A percentile compares a stretch with the other conserved stretches of the same genome.
phyloP scores from a whole-genome alignment of 2,797 vertebrate species.

The Chrysolophus pictus region DNA sequence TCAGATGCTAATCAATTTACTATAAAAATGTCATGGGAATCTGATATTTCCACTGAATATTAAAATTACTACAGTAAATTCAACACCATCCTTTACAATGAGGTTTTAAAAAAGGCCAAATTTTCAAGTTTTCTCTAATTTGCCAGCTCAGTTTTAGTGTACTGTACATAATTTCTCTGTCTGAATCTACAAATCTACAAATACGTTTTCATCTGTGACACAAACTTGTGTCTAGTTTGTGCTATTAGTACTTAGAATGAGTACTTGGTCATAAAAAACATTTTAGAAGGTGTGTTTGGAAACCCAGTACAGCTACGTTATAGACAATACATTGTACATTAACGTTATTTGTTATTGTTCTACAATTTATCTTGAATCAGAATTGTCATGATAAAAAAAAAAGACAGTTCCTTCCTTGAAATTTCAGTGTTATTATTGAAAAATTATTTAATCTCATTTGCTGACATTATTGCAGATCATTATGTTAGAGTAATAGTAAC shows the following conservation, averaged over 20 bases:
- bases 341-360: neutral
- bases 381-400: neutral
- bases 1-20: neutral
- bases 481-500: neutral
- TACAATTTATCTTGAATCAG: neutral
- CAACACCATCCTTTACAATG: neutral
- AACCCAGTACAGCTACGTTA: neutral
- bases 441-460: slow-evolving; percentile 13
- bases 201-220: neutral
- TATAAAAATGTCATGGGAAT: neutral
- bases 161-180: neutral
- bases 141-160: neutral
- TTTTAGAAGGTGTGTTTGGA: neutral
- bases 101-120: neutral
- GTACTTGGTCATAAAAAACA: neutral
- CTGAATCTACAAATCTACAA: neutral
- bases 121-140: neutral
- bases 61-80: neutral
- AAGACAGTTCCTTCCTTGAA: neutral
- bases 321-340: neutral
- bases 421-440: neutral
- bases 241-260: neutral
- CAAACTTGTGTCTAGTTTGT: neutral
- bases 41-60: neutral
- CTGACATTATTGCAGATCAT: neutral